Evolutionary conservation across 2,888 invertebrate species (phyloP).

Genomic region (Pseudoips prasinana): DNA sequence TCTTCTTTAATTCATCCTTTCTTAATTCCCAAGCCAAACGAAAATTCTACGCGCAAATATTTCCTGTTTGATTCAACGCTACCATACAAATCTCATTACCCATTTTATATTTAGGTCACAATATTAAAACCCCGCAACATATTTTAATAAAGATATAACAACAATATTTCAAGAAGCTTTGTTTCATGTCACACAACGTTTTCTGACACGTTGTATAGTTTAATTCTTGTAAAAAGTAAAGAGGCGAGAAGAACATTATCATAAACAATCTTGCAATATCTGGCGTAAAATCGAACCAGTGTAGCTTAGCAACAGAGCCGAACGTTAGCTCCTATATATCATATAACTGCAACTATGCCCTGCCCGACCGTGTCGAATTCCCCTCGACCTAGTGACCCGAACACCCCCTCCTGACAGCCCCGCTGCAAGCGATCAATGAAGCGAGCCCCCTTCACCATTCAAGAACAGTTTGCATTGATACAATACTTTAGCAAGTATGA

Average conservation of each 20-base stretch:
- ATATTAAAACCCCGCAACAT: constrained; percentile 29
- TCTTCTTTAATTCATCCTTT: too few relatives aligned
- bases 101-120: constrained; percentile 28
- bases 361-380: constrained; percentile 29
- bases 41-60: too few relatives aligned
- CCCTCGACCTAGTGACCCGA: constrained; percentile 67
- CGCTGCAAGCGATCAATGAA: constrained; percentile 66
- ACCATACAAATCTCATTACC: too few relatives aligned
- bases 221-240: constrained; percentile 34
- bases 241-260: constrained; percentile 39
- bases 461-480: constrained; percentile 50
- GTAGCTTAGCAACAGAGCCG: constrained; percentile 26
- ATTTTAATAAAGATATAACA: constrained; percentile 17
- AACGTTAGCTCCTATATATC: constrained; percentile 23
- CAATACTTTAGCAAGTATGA: constrained; percentile 46
- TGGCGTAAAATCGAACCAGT: constrained; percentile 31
- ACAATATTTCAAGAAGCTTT: constrained; percentile 28
- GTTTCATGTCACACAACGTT: constrained; percentile 38
- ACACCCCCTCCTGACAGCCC: constrained; percentile 35
- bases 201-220: constrained; percentile 42
- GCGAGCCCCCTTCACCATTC: constrained; percentile 45
- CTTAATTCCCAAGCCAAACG: too few relatives aligned
- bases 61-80: too few relatives aligned
- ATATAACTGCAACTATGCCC: constrained; percentile 27
- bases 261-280: constrained; percentile 39